Percentiles rank a stretch among this genome's conserved stretches.
Conservation (phyloP, 2,797 vertebrate species). For the Podarcis lilfordi region DNA sequence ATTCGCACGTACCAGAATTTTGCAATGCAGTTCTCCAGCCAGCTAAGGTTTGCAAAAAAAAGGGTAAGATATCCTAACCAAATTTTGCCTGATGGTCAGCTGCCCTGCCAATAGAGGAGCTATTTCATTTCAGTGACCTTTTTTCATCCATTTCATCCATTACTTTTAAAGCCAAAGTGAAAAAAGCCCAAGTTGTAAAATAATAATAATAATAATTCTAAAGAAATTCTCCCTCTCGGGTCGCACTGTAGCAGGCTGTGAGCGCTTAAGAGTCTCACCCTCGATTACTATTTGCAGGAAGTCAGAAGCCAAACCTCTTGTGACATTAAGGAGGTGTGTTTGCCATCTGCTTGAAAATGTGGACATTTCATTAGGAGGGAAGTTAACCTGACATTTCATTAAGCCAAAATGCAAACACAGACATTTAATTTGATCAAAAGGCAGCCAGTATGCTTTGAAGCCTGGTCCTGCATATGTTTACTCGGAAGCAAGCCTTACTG, state of each 20-base stretch:
- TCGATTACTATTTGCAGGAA: conserved; percentile 47
- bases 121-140: conserved; percentile 63
- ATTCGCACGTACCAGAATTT: too few species aligned
- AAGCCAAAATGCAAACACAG: conserved; percentile 74
- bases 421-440: conserved; percentile 60
- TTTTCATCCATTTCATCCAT: conserved; percentile 51
- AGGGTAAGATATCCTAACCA: too few species aligned
- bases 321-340: conserved; percentile 61
- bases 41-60: too few species aligned
- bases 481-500: conserved; percentile 19
- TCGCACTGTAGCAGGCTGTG: conserved; percentile 53
- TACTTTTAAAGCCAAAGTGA: conserved; percentile 56
- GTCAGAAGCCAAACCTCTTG: conserved; percentile 63
- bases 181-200: too few species aligned
- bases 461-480: background rate
- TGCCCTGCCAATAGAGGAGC: conserved; percentile 48
- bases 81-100: too few species aligned
- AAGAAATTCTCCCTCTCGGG: conserved; percentile 66
- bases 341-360: conserved; percentile 67
- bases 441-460: conserved; percentile 38
- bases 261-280: too few species aligned
- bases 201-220: conserved; percentile 26
- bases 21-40: too few species aligned
- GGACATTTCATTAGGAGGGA: conserved; percentile 72
- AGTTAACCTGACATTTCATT: conserved; percentile 74